phyloP scores from a whole-genome alignment of 2,113 vertebrate species.

The Leucoraja erinaceus region DNA sequence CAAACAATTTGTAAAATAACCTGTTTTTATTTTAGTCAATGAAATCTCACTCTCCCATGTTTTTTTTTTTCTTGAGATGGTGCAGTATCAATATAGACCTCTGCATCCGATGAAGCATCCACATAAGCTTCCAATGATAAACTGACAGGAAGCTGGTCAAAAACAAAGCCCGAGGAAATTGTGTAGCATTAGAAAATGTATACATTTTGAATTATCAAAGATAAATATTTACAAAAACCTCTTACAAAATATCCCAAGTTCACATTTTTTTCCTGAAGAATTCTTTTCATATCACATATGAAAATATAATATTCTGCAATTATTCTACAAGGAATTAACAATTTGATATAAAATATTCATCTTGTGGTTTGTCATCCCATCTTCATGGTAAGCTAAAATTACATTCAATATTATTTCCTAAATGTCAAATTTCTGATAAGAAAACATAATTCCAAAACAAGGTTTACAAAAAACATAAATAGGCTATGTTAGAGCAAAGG shows the following conservation, averaged over 20 bases:
- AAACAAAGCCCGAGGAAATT: conserved; percentile 12
- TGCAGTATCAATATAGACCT: background rate
- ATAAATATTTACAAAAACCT: conserved; percentile 38
- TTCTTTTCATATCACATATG: conserved; percentile 32
- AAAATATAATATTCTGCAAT: conserved; percentile 32
- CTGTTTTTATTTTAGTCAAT: background rate
- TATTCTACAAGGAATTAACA: conserved; percentile 28
- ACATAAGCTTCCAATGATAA: conserved; percentile 6
- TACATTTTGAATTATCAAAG: conserved; percentile 29
- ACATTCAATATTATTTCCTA: conserved; percentile 37
- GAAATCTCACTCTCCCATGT: conserved; percentile 26
- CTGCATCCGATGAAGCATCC: background rate
- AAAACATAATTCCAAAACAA: background rate
- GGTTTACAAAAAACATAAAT: conserved; percentile 30
- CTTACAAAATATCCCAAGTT: conserved; percentile 37
- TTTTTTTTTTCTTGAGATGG: background rate
- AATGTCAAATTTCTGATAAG: conserved; percentile 1
- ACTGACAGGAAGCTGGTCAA: background rate
- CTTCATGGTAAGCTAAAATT: conserved; percentile 8
- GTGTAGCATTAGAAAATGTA: background rate
- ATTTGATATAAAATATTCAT: conserved; percentile 38
- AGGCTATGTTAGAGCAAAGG: background rate
- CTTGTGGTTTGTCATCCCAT: conserved; percentile 20
- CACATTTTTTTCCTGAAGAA: conserved; percentile 34
- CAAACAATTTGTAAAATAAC: conserved; percentile 17